Conservation (phyloP, 2,797 vertebrate species). For the Lacerta bilineata region DNA sequence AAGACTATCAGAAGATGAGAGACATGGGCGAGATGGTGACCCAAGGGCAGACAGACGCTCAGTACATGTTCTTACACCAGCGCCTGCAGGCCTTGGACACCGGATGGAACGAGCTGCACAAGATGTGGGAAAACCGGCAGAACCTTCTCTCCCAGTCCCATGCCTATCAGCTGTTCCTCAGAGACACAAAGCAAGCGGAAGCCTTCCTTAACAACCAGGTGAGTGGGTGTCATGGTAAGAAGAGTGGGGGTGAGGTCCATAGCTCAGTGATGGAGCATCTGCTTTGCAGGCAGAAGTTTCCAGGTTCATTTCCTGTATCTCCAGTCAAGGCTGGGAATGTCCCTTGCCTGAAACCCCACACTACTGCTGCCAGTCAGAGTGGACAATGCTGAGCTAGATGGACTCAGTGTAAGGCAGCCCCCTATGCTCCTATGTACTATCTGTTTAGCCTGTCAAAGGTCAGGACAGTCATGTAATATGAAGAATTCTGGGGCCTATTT, state of each 20-base stretch:
- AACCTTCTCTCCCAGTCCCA: constrained; percentile 96
- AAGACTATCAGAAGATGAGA: constrained; percentile 99
- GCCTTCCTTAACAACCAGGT: constrained; percentile 92
- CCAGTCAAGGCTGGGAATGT: no score
- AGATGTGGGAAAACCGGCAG: constrained; percentile 99
- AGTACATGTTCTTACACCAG: constrained; percentile 98
- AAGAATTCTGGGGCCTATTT: not conserved
- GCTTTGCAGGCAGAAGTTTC: no score
- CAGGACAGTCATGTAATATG: not conserved
- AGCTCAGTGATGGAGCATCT: no score
- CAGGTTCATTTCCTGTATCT: no score
- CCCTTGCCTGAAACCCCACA: no score
- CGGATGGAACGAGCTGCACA: constrained; percentile 98
- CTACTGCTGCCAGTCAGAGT: no score
- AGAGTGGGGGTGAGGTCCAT: not conserved
- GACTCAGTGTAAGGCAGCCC: no score
- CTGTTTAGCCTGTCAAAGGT: not conserved
- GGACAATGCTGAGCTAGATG: no score
- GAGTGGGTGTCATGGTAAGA: constrained; percentile 42
- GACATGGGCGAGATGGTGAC: constrained; percentile 99
- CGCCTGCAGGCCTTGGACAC: constrained; percentile 96
- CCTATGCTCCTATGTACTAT: no score
- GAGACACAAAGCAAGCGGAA: constrained; percentile 93
- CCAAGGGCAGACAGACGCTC: constrained; percentile 94
- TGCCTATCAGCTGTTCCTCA: constrained; percentile 95